Conservation (phyloP, 2,888 invertebrate genomes). For the Heteromyza rotundicornis region DNA sequence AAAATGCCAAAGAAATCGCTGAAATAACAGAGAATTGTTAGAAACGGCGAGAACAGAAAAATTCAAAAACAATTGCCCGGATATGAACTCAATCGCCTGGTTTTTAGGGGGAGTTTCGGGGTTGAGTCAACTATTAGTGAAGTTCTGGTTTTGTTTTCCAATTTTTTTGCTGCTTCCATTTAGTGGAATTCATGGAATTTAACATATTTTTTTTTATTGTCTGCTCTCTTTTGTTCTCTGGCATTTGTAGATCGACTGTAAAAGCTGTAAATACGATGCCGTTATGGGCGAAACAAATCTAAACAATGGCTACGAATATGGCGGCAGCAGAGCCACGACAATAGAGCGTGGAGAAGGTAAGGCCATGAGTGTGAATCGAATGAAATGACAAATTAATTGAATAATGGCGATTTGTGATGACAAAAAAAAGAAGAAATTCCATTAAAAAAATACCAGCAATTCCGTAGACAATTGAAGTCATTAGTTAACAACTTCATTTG, state of each 20-base stretch:
- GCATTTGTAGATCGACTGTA: constrained; percentile 54
- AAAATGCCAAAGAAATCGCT: too few species aligned
- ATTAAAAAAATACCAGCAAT: not conserved
- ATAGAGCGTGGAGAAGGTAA: constrained; percentile 48
- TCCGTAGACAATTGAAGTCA: too few species aligned
- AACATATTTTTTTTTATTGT: too few species aligned
- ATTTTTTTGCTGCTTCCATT: too few species aligned
- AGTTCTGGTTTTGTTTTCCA: too few species aligned
- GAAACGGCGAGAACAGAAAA: too few species aligned
- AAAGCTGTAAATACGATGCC: constrained; percentile 59
- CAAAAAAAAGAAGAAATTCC: not conserved
- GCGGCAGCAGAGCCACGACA: constrained; percentile 34
- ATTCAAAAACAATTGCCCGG: too few species aligned
- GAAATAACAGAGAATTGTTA: too few species aligned
- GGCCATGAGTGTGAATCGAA: constrained; percentile 22
- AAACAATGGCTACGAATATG: constrained; percentile 53
- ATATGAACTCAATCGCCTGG: too few species aligned
- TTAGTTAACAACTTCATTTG: not conserved
- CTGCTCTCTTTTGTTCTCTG: not conserved
- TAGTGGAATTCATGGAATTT: too few species aligned
- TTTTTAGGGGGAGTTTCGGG: too few species aligned
- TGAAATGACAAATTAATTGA: not conserved
- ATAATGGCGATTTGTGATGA: not conserved
- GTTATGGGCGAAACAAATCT: constrained; percentile 54
- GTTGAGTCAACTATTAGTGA: too few species aligned